A percentile compares a stretch with the other conserved stretches of the same genome.
Evolutionary conservation across 2,797 vertebrate species (phyloP).

Genomic region (Macropus fuliginosus): DNA sequence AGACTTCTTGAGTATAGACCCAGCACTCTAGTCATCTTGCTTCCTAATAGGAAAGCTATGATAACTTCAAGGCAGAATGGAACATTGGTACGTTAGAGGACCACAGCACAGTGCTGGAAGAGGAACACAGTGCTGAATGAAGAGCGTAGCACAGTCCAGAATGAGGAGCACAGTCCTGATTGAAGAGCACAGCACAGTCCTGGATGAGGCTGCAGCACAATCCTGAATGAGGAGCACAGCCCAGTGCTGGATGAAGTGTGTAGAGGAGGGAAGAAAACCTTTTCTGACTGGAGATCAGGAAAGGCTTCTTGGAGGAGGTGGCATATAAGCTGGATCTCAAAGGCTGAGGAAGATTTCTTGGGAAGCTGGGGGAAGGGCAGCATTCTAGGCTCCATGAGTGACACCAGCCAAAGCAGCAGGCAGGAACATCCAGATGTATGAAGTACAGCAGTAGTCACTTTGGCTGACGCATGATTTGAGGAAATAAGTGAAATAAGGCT

Average conservation of each 20-base stretch:
- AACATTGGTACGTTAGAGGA: background rate
- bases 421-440: background rate
- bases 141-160: no score
- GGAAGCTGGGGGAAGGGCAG: background rate
- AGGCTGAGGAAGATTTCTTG: background rate
- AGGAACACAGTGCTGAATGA: background rate
- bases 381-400: background rate
- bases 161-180: no score
- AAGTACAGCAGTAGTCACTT: background rate
- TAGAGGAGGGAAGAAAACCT: background rate
- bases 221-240: no score
- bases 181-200: no score
- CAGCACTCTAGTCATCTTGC: background rate
- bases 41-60: background rate
- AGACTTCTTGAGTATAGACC: background rate
- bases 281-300: background rate
- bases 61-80: background rate
- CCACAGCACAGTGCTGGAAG: background rate
- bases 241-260: background rate
- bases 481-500: background rate
- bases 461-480: background rate
- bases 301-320: background rate
- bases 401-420: background rate
- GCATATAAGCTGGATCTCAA: background rate
- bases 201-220: no score